Evolutionary conservation across 2,888 invertebrate genomes (phyloP), one percentile per base, ranked within the genome.

Genomic region (Oegoconia quadripuncta): DNA sequence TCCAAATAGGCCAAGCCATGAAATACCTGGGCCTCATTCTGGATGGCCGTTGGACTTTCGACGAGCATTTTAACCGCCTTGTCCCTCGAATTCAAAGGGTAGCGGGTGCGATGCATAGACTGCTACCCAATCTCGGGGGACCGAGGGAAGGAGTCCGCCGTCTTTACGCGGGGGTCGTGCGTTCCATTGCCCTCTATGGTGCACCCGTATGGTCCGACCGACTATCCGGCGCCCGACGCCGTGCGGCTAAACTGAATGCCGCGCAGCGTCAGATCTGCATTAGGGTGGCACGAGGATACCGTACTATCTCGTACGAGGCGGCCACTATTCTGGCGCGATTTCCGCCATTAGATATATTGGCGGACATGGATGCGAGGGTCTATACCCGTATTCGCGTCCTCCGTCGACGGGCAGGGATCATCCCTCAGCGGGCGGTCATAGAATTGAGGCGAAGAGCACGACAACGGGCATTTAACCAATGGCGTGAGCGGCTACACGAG

Each of bases 341-440:
- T 1, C 22, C 33, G 18, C 45, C 45, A 1, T 46, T 46, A 46
- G 42, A 42, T 7, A 25, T 46, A 2, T 41, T 46, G 3, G 45
- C 46, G 1, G 16, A 34, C 17, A 13, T 36, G 6, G 37, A 37
- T 6, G 30, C 41, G 4, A 23, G 8, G 1, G 15, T 27, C 1
- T 37, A 37, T 18, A 38, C 3, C 18, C 22, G 2, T 6, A 3
- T n/a, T n/a, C n/a, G n/a, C n/a, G 26, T 3, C 5, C 3, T 1
- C 3, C 2, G 22, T 7, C 22, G 8, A 16, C 15, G 15, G 15
- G 9, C 2, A 5, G n/a, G 3, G 30, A 11, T n/a, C n/a, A n/a
- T n/a, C 6, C 9, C 8, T 1, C 30, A 7, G 5, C 16, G 15
- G 8, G 3, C 2, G 7, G 9, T 9, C 5, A 9, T 9, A 3